A percentile compares a stretch with the other conserved stretches of the same genome.
phyloP scores from a whole-genome alignment of 2,888 invertebrate species.

The Eilema sororculum region DNA sequence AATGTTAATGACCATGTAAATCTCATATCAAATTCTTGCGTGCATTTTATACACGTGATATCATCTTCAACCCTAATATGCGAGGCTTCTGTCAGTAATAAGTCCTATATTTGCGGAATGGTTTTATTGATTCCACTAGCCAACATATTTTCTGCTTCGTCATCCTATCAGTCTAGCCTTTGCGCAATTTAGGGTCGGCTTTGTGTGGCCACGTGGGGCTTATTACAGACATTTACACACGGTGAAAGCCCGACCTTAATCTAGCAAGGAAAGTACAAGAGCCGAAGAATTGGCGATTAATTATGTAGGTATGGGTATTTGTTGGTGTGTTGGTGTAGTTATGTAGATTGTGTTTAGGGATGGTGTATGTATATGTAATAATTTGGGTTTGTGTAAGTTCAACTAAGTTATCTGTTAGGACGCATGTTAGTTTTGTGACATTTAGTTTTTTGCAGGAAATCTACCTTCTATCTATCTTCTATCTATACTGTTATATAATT shows the following conservation, averaged over 20 bases:
- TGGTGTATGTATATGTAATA: neutral
- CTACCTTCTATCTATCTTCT: too few relatives aligned
- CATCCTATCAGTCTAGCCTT: constrained; percentile 16
- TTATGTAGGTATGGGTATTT: neutral
- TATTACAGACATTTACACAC: constrained; percentile 14
- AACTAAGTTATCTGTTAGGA: too few relatives aligned
- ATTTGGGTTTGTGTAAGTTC: neutral
- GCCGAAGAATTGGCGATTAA: neutral
- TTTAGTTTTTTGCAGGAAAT: too few relatives aligned
- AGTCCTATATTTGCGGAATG: constrained; percentile 13
- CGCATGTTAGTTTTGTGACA: too few relatives aligned
- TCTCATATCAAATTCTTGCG: too few relatives aligned
- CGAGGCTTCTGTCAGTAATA: constrained; percentile 16
- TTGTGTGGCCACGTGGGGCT: constrained; percentile 9
- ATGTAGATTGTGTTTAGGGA: neutral
- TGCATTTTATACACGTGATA: neutral
- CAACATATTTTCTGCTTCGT: constrained; percentile 22
- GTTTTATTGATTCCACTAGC: constrained; percentile 17
- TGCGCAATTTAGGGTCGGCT: constrained; percentile 8
- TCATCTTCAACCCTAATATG: constrained; percentile 3
- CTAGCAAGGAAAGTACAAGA: neutral
- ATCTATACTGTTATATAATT: too few relatives aligned
- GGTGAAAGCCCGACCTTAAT: constrained; percentile 10
- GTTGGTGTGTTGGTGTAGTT: neutral
- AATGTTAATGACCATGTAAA: too few relatives aligned